phyloP scores from a whole-genome alignment of 2,888 invertebrate genomes.

The Ischnura elegans region DNA sequence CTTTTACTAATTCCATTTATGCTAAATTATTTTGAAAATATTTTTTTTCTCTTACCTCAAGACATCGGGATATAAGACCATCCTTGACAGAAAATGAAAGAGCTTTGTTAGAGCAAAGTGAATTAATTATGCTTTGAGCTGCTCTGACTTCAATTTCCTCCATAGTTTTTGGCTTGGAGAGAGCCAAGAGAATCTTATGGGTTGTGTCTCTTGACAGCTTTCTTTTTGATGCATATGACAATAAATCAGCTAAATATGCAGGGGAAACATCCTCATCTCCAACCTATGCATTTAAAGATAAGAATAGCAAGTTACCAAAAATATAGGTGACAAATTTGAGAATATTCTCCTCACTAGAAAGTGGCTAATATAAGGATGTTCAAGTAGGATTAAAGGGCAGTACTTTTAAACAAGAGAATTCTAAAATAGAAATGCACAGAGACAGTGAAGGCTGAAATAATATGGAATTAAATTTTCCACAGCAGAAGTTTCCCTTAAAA shows the following conservation, averaged over 20 bases:
- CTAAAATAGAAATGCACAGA: too few relatives aligned
- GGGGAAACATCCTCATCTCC: conserved; percentile 41
- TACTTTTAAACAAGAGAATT: too few relatives aligned
- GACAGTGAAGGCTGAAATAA: too few relatives aligned
- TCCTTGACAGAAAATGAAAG: conserved; percentile 73
- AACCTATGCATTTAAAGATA: not conserved
- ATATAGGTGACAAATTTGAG: too few relatives aligned
- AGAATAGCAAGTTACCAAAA: not conserved
- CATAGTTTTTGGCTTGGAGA: conserved; percentile 73
- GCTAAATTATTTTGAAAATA: too few relatives aligned
- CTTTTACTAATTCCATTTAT: too few relatives aligned
- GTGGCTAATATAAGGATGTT: too few relatives aligned
- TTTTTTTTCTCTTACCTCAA: conserved; percentile 44
- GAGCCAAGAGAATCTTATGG: conserved; percentile 80
- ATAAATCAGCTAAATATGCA: conserved; percentile 79
- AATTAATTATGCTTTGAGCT: conserved; percentile 81
- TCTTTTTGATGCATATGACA: conserved; percentile 80
- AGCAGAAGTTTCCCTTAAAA: too few relatives aligned
- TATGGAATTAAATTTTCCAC: too few relatives aligned
- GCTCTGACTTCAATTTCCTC: conserved; percentile 77
- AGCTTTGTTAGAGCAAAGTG: conserved; percentile 79
- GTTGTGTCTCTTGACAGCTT: conserved; percentile 79
- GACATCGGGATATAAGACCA: conserved; percentile 21
- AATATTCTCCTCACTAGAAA: too few relatives aligned
- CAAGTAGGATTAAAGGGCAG: too few relatives aligned